Base-by-base conservation (phyloP, 2,113 vertebrate genomes). In the Rhagologus leucostigma region DNA sequence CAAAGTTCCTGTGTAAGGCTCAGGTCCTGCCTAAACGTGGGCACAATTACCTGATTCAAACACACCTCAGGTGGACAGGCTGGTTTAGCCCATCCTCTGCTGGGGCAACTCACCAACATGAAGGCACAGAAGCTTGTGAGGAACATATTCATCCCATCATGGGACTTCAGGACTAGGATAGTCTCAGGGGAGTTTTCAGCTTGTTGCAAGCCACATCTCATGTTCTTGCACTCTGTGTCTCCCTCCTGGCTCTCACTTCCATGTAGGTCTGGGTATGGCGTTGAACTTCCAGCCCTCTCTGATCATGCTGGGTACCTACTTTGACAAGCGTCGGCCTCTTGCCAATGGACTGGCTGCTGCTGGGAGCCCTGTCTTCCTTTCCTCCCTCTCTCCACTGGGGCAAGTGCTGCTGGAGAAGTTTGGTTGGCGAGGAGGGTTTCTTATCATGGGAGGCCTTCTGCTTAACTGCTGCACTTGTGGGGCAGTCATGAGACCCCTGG, bases 381-480 rank as follows among this genome's bases (percentile, higher is more conserved):
- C 97, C 5, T 93, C 95, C 33, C 97, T 98, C 71, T 98, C 98
- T 74, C 98, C 98, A 4, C 94, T 98, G 39, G 98, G 98, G 16
- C 98, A 98, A 91, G 92, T 97, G 84, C 97, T 98, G 83, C 95
- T 98, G 42, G 97, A 98, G 94, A 97, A 81, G 83, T 98, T 98
- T 78, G 98, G 98, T 57, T 98, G 98, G 98, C 92, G 98, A 89
- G 98, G 98, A 42, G 98, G 98, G 50, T 98, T 98, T 91, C 98
- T 98, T 79, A 98, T 98, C 87, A 98, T 98, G 92, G 98, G 98
- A 12, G 98, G 98, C n/a, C 97, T 98, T 59, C 96, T 98, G 81
- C 97, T 98, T 78, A 98, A 98, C 79, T 98, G 98, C 96, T 98
- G 98, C 84, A 98, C 98, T 20, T 98, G 98, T 78, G 98, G 98